Evolutionary conservation across 2,797 vertebrate genomes (phyloP).

Genomic region (Arnoldichthys spilopterus): DNA sequence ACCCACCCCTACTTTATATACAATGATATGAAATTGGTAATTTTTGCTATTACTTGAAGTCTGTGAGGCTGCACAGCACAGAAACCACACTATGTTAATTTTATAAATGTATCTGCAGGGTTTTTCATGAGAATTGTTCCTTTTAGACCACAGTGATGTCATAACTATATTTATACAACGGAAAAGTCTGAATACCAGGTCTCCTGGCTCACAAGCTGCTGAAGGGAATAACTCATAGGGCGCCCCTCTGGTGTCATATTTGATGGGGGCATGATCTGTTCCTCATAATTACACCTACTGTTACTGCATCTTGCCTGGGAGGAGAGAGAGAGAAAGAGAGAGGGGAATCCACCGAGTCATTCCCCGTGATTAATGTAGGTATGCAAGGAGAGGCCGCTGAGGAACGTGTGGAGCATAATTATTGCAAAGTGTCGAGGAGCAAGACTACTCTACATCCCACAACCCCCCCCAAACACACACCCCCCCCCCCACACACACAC

Average conservation of each 20-base stretch:
- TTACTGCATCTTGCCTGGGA: constrained; percentile 46
- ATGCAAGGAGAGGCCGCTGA: constrained; percentile 65
- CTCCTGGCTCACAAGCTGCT: constrained; percentile 24
- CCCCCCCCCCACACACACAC: background rate
- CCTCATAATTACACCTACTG: constrained; percentile 57
- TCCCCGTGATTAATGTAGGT: constrained; percentile 71
- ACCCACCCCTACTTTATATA: too few relatives aligned
- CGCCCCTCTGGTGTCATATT: constrained; percentile 51
- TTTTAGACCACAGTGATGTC: background rate
- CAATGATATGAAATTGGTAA: too few relatives aligned
- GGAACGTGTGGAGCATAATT: constrained; percentile 70
- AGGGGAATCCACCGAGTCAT: constrained; percentile 61
- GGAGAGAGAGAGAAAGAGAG: constrained; percentile 55
- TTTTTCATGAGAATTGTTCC: background rate
- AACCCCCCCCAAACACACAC: background rate
- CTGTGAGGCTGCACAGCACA: too few relatives aligned
- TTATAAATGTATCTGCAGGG: too few relatives aligned
- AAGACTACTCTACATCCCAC: constrained; percentile 51
- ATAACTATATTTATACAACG: background rate
- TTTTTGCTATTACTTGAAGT: too few relatives aligned
- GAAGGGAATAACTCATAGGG: constrained; percentile 37
- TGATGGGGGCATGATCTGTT: constrained; percentile 47
- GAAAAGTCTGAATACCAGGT: constrained; percentile 18
- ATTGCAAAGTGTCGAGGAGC: constrained; percentile 64
- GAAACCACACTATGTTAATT: too few relatives aligned